phyloP scores from a whole-genome alignment of 2,888 invertebrate species.

The Tromatobia lineatoria region DNA sequence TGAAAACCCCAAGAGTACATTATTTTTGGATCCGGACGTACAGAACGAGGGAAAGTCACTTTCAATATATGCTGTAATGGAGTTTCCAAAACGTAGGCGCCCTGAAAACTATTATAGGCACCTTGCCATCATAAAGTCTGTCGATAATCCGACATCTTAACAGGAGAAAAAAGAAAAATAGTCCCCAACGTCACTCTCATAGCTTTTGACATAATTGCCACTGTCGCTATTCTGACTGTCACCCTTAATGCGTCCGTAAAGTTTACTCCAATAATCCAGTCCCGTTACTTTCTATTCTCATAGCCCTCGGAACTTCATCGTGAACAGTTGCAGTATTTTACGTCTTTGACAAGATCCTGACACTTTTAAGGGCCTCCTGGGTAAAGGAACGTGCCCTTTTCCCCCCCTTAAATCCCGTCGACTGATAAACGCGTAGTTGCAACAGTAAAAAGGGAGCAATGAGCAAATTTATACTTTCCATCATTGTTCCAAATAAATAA shows the following conservation, averaged over 20 bases:
- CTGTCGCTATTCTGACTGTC: neutral
- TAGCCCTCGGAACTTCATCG: neutral
- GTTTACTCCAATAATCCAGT: neutral
- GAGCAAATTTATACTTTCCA: too few relatives aligned
- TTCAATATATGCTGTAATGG: neutral
- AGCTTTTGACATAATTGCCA: neutral
- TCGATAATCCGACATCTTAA: constrained; percentile 49
- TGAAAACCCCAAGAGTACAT: neutral
- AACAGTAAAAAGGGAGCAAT: too few relatives aligned
- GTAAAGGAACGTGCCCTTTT: neutral
- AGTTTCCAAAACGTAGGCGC: neutral
- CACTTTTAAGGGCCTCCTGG: neutral
- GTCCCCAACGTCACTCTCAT: neutral
- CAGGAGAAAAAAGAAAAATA: neutral
- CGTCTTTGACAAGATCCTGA: neutral
- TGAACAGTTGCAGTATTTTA: neutral
- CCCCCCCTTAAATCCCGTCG: neutral
- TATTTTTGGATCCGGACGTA: constrained; percentile 42
- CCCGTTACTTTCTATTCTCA: neutral
- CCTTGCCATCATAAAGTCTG: constrained; percentile 53
- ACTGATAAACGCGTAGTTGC: neutral
- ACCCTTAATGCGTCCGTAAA: neutral
- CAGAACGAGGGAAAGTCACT: constrained; percentile 22
- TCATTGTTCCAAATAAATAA: too few relatives aligned
- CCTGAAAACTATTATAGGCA: constrained; percentile 9